Base-by-base conservation (phyloP, 2,888 invertebrate species). In the Pheosia gnoma region DNA sequence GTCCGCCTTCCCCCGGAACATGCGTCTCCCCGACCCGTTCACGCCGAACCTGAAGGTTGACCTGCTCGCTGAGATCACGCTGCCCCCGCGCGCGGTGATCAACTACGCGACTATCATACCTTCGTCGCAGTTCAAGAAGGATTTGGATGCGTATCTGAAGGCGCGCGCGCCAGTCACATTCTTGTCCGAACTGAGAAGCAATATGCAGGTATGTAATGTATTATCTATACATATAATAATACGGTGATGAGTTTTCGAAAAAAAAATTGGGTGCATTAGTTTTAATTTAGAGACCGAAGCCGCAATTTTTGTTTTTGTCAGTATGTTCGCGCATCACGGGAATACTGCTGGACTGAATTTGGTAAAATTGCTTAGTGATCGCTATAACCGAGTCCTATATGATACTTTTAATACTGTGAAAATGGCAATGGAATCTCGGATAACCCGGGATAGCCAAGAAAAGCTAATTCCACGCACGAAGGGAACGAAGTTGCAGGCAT, bases 11-110 rank as follows among this genome's bases (percentile, higher is more conserved):
- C 99, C 99, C 9, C 95, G 99, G 58, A 98, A 98, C 84, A 99
- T 99, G 99, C 95, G 99, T 1, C 94, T 99, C 57, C 99, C 99
- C 0, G 99, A 99, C 94, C 99, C 99, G 0, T 99, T 99, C 91
- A 99, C 99, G 45, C 98, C 99, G 0, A 99, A 99, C 84, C 92
- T 99, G 67, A 99, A 99, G 85, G 97, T 98, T 58, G 98, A 98
- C 82, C 95, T 98, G 94, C 90, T 99, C 43, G 95, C 97, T 13
- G 98, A 99, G 85, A 99, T 98, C 61, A 95, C 96, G 7, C 95
- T 96, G 75, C 96, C 98, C 0, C 99, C 99, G 0, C 95, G 98
- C 64, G 98, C 99, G 8, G 95, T 98, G 52, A 97, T 98, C 55
- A 98, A 98, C 87, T 98, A 98, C 81, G 95, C 97, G 0, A 95